phyloP scores from a whole-genome alignment of 2,888 invertebrate species.

The Tetanocera ferruginea region DNA sequence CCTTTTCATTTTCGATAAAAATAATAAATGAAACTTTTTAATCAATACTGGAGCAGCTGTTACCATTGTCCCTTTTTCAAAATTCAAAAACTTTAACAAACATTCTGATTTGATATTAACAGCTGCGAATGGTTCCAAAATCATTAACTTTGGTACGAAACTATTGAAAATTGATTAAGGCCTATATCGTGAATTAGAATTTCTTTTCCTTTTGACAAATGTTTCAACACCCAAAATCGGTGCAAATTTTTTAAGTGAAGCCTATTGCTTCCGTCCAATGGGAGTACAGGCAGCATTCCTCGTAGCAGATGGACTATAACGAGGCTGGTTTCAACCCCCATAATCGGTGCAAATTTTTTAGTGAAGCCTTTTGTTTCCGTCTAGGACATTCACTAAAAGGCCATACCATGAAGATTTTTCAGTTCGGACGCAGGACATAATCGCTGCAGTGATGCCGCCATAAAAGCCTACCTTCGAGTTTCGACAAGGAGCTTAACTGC shows the following conservation, averaged over 20 bases:
- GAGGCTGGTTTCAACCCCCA: no score
- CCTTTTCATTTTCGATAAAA: background rate
- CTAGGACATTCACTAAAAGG: no score
- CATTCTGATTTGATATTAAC: background rate
- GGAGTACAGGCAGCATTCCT: no score
- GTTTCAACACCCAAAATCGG: background rate
- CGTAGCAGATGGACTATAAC: no score
- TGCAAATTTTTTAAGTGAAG: conserved; percentile 10
- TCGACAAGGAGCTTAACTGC: no score
- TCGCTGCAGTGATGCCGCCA: no score
- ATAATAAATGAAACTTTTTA: background rate
- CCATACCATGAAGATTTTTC: no score
- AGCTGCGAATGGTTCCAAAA: background rate
- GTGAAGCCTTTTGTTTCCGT: no score
- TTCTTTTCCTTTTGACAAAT: background rate
- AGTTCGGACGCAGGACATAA: no score
- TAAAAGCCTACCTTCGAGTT: no score
- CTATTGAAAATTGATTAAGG: background rate
- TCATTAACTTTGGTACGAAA: background rate
- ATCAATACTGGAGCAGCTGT: background rate
- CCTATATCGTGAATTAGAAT: background rate
- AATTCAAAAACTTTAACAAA: background rate
- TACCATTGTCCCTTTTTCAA: background rate
- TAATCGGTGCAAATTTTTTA: no score
- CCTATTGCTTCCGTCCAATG: no score